A percentile compares a stretch with the other conserved stretches of the same genome.
These are phyloP conservation scores for Piprites chloris DNA, from an alignment of 2,113 vertebrate genomes.

Conservation along the genomic window DNA sequence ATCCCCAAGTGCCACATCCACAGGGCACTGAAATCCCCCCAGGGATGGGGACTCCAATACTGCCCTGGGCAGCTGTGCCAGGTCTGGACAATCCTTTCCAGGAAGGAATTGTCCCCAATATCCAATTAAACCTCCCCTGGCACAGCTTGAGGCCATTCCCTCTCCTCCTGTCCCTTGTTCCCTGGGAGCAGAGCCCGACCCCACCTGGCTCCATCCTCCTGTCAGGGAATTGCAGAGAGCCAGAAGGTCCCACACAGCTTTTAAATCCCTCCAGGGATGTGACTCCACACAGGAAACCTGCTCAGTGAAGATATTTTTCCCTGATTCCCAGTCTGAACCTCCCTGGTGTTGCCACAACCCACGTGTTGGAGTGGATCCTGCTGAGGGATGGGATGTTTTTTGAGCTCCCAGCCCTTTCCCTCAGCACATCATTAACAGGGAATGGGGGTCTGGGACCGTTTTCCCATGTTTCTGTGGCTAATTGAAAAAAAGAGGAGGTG, in stretches of 20 bases:
- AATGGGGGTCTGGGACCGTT: not conserved
- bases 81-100: no score
- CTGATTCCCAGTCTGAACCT: rapidly evolving
- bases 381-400: not conserved
- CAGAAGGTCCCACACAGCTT: rapidly evolving
- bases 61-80: no score
- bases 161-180: no score
- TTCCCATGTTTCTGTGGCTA: not conserved
- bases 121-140: no score
- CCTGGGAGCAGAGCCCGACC: no score
- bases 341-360: not conserved
- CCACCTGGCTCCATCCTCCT: no score
- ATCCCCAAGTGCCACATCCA: not conserved
- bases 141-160: no score
- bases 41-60: not conserved
- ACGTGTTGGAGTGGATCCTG: not conserved
- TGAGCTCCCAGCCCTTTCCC: not conserved
- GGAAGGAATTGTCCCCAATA: no score
- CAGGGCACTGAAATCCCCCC: not conserved
- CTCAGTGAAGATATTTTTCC: not conserved
- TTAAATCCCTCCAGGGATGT: not conserved
- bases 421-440: not conserved
- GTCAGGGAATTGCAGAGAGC: no score
- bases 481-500: not conserved
- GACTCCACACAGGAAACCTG: not conserved